phyloP scores from a whole-genome alignment of 2,113 vertebrate genomes.

The Cavia porcellus region DNA sequence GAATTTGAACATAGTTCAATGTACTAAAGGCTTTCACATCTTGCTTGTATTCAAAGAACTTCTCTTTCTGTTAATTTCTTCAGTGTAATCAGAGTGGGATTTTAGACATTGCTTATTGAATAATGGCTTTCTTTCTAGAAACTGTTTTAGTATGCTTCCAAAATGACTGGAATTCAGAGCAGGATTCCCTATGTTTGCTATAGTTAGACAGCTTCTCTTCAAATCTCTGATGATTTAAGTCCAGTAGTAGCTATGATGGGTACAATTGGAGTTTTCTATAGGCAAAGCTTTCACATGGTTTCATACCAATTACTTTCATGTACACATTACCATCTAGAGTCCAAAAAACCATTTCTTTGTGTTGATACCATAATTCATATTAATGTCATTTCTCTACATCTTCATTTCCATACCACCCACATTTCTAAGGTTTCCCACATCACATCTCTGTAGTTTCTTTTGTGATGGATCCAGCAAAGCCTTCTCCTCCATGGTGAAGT shows the following conservation, averaged over 20 bases:
- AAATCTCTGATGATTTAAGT: not conserved
- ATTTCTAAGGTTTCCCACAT: not conserved
- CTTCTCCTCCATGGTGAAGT: not conserved
- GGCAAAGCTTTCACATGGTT: not conserved
- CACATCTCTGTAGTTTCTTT: not conserved
- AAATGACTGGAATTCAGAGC: not conserved
- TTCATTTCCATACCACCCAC: not conserved
- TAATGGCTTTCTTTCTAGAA: not conserved
- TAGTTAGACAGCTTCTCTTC: not conserved
- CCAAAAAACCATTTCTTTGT: not conserved
- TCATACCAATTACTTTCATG: not conserved
- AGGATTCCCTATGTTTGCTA: not conserved
- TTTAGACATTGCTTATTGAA: not conserved
- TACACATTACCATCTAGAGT: not conserved
- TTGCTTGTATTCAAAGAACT: no score
- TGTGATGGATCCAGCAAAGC: not conserved
- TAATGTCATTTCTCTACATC: not conserved
- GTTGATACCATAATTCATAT: not conserved
- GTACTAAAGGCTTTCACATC: not conserved
- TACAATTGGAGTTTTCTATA: not conserved
- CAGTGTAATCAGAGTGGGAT: not conserved
- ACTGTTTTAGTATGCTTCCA: not conserved
- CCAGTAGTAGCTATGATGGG: not conserved
- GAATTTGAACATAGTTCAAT: not conserved
- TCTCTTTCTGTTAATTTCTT: not conserved